A percentile compares a stretch with the other conserved stretches of the same genome.
These are phyloP conservation scores for Vulpes vulpes DNA, from an alignment of 2,113 vertebrate species.

Conservation along the genomic window DNA sequence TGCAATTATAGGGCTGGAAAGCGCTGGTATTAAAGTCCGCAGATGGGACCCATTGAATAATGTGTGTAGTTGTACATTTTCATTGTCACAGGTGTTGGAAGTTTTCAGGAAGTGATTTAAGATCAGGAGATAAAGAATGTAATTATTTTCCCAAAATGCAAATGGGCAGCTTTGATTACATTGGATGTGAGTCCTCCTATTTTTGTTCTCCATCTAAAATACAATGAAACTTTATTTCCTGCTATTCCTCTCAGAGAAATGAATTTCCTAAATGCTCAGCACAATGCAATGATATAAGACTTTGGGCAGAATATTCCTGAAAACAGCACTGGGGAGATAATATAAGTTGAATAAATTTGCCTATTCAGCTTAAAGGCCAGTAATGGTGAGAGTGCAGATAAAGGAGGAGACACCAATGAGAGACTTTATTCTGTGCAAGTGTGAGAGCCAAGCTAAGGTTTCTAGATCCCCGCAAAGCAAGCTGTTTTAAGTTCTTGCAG, in stretches of 20 bases:
- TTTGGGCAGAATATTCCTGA: constrained; percentile 62
- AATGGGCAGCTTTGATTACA: constrained; percentile 74
- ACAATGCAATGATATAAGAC: constrained; percentile 63
- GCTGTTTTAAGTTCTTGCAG: background rate
- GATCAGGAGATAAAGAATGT: constrained; percentile 76
- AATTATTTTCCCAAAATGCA: constrained; percentile 78
- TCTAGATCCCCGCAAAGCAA: background rate
- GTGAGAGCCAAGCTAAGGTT: background rate
- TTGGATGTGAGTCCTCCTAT: constrained; percentile 36
- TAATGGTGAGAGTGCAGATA: background rate
- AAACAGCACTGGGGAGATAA: constrained; percentile 51
- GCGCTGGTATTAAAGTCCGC: constrained; percentile 1
- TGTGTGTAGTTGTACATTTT: constrained; percentile 68
- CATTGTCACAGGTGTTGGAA: constrained; percentile 76
- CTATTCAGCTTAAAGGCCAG: background rate
- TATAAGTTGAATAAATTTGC: constrained; percentile 65
- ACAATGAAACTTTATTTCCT: constrained; percentile 80
- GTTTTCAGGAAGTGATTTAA: constrained; percentile 79
- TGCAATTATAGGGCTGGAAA: background rate
- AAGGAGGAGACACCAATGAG: background rate
- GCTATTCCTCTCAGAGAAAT: constrained; percentile 68
- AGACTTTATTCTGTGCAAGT: background rate
- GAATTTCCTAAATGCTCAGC: constrained; percentile 63
- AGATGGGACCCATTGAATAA: constrained; percentile 60
- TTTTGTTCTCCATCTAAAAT: constrained; percentile 65